Evolutionary conservation across 2,113 vertebrate genomes (phyloP).

Genomic region (Stercorarius parasiticus): DNA sequence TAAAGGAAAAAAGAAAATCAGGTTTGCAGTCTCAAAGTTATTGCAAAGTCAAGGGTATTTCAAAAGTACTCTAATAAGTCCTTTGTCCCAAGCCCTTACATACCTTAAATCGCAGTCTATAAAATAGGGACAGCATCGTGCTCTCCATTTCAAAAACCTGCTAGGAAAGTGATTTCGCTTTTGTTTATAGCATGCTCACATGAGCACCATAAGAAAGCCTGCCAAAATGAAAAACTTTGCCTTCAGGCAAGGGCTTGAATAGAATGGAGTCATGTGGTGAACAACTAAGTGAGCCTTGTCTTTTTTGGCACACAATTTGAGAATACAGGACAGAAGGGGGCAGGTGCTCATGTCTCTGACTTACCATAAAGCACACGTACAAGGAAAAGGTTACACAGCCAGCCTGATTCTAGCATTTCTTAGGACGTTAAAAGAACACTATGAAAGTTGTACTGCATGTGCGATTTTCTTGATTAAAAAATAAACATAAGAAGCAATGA

Average conservation of each 20-base stretch:
- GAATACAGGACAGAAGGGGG: neutral
- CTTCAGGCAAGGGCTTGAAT: neutral
- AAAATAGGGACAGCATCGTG: neutral
- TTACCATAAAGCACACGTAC: neutral
- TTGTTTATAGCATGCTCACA: neutral
- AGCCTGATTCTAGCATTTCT: neutral
- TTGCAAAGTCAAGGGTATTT: neutral
- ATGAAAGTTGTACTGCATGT: neutral
- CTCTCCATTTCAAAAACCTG: neutral
- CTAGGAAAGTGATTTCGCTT: neutral
- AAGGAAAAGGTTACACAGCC: neutral
- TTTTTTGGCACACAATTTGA: neutral
- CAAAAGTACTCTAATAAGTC: neutral
- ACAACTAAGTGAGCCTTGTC: neutral
- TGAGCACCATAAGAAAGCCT: neutral
- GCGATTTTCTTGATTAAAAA: slow-evolving; percentile 24
- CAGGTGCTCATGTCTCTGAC: neutral
- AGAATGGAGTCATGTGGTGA: neutral
- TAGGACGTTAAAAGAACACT: neutral
- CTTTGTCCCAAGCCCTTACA: neutral
- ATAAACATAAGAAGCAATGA: neutral
- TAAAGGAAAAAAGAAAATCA: neutral
- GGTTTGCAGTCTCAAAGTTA: neutral
- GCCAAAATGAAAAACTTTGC: neutral
- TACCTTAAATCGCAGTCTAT: neutral